Evolutionary conservation across 2,888 invertebrate species (phyloP).

Genomic region (Caenorhabditis macrosperma): DNA sequence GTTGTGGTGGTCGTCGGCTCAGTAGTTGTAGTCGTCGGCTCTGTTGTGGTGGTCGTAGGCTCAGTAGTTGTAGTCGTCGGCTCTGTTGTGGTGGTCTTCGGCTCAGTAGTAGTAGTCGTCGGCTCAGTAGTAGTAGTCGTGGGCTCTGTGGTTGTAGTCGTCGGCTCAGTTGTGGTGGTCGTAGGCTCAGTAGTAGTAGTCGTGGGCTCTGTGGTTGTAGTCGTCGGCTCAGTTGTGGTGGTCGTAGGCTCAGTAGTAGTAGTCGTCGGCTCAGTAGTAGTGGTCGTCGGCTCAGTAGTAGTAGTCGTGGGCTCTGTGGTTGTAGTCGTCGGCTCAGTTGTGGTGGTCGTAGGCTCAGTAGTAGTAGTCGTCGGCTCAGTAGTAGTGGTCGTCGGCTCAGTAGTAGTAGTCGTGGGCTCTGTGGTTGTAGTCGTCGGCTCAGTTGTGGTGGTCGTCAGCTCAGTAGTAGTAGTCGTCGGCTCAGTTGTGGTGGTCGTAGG

Average conservation of each 20-base stretch:
- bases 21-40: slow-evolving; percentile 22
- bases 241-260: slow-evolving; percentile 33
- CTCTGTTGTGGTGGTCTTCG: slow-evolving; percentile 20
- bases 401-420: slow-evolving; percentile 3
- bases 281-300: slow-evolving; percentile 43
- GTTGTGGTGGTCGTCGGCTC: slow-evolving; percentile 11
- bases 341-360: slow-evolving; percentile 15
- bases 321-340: slow-evolving; percentile 22
- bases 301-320: background rate
- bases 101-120: slow-evolving; percentile 20
- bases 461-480: slow-evolving; percentile 31
- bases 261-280: slow-evolving; percentile 31
- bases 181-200: slow-evolving; percentile 12
- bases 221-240: slow-evolving; percentile 21
- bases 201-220: slow-evolving; percentile 17
- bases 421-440: slow-evolving; percentile 26
- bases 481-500: slow-evolving; percentile 44
- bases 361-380: slow-evolving; percentile 3
- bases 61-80: slow-evolving; percentile 31
- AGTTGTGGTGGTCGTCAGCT: slow-evolving; percentile 32
- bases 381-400: slow-evolving; percentile 13
- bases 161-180: slow-evolving; percentile 15
- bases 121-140: slow-evolving; percentile 22
- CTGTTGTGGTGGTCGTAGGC: slow-evolving; percentile 31
- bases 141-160: background rate